Base-by-base conservation (phyloP, 2,888 invertebrate genomes). In the Melanostoma mellinum region DNA sequence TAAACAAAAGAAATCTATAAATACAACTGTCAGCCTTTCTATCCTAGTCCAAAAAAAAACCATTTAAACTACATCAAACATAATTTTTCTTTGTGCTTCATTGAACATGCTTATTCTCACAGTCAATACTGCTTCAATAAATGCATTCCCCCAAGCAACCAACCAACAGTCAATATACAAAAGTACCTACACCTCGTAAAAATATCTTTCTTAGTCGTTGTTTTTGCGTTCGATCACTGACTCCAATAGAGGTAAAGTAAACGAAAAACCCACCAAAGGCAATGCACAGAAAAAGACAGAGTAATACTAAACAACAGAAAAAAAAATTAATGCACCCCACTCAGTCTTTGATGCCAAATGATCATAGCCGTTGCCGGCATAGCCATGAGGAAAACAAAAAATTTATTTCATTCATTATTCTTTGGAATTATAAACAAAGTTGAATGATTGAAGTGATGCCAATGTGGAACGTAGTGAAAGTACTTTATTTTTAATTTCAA, bases 211-310 rank as follows among this genome's bases (percentile, higher is more conserved):
- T 53, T 52, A 50, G 40, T 42, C 50, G 63, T 65, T 77, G 56
- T 56, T 65, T 71, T 63, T 73, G 77, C 50, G 40, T 71, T 75
- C 65, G 80, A 75, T 75, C 81, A 81, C 58, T 76, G 75, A 76
- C 80, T 71, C 52, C 46, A 42, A 35, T 42, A 4, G 8, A 44
- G 30, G 40, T 10, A 38, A 6, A 50, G 46, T 60, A 60, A 71
- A 67, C 50, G 30, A 44, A 68, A 67, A 56, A 68, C 20, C 56
- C 10, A 67, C 44, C 20, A 1, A 20, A 20, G 20, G 20, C 20
- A 20, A 20, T 20, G 20, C 20, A 20, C 20, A 20, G 20, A 72
- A 60, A 52, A 36, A 40, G 3, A 20, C 6, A 33, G 60, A 4
- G 10, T 52, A n/a, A 10, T 40, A 55, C 6, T 44, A 42, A 10